These are phyloP conservation scores for Furnarius figulus DNA, from an alignment of 2,113 vertebrate species.

Conservation along the genomic window DNA sequence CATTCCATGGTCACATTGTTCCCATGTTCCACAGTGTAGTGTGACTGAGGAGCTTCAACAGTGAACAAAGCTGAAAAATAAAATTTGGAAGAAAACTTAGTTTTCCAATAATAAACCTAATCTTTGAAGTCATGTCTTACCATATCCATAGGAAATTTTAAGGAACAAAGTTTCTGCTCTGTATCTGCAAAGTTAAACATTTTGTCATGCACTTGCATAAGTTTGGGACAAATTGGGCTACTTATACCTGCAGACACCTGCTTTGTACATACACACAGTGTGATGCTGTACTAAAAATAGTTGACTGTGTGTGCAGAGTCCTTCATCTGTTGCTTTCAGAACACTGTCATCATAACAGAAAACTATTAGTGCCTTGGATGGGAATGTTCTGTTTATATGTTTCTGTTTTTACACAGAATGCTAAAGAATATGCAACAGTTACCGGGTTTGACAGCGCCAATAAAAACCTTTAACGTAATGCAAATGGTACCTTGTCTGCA, in stretches of 20 bases:
- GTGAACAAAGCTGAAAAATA: constrained; percentile 81
- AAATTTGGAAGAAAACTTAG: background rate
- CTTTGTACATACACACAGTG: background rate
- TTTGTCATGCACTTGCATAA: background rate
- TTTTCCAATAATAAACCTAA: background rate
- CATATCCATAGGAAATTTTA: background rate
- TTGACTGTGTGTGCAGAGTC: background rate
- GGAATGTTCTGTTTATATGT: background rate
- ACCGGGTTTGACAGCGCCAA: background rate
- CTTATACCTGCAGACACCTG: background rate
- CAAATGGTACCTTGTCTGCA: background rate
- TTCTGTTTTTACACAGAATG: background rate
- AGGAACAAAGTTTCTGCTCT: background rate
- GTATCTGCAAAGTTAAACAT: background rate
- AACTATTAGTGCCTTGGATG: background rate
- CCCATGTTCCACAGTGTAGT: constrained; percentile 72
- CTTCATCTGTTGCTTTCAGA: background rate
- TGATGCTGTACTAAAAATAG: background rate
- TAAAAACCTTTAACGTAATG: background rate
- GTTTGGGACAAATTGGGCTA: background rate
- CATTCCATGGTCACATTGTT: constrained; percentile 84
- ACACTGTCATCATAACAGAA: background rate
- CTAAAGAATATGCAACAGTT: background rate
- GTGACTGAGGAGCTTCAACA: constrained; percentile 71
- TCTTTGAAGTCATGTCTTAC: background rate